Percentiles rank a stretch among this genome's conserved stretches.
Conservation (phyloP, 2,797 vertebrate genomes). For the Dendrocincla fuliginosa region DNA sequence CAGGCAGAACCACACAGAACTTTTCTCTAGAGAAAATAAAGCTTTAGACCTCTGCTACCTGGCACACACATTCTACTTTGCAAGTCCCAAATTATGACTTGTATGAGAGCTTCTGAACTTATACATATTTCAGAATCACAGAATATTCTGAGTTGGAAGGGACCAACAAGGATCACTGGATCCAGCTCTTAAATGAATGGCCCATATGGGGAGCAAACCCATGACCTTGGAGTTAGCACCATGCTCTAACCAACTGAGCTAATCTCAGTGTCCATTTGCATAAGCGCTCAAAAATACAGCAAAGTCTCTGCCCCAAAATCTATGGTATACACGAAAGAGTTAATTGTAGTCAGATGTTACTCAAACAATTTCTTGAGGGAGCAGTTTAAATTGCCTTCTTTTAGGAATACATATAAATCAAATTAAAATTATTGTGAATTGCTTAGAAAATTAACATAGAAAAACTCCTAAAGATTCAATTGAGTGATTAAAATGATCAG, state of each 20-base stretch:
- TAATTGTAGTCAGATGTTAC: background rate
- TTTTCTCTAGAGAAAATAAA: background rate
- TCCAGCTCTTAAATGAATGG: background rate
- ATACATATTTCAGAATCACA: background rate
- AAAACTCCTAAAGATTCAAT: background rate
- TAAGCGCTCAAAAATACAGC: background rate
- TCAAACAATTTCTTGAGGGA: background rate
- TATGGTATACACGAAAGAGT: background rate
- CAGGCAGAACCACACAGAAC: background rate
- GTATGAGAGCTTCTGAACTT: background rate
- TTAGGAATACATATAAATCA: background rate
- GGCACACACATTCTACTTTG: background rate
- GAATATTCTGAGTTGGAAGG: background rate
- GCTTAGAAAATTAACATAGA: background rate
- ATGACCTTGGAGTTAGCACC: background rate
- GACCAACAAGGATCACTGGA: background rate
- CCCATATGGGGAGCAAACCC: background rate
- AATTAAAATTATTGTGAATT: background rate
- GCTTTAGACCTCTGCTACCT: background rate
- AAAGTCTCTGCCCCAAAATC: background rate
- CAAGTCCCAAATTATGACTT: background rate
- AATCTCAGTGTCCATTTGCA: background rate
- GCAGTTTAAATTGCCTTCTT: background rate
- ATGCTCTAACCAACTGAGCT: background rate
- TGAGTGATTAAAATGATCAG: background rate